phyloP scores from a whole-genome alignment of 2,888 invertebrate genomes.

The Eurois occulta region DNA sequence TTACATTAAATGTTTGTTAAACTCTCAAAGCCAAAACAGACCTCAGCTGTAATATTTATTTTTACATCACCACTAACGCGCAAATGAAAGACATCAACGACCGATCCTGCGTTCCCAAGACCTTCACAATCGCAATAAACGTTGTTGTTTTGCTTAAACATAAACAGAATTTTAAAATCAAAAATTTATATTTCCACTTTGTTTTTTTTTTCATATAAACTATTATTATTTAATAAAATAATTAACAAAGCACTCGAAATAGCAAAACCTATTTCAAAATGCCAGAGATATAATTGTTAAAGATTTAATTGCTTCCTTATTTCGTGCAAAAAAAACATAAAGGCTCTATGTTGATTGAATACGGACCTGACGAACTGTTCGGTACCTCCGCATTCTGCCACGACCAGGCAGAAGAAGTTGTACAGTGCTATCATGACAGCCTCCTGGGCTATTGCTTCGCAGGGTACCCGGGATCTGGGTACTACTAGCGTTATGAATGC shows the following conservation, averaged over 20 bases:
- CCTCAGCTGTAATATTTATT: neutral
- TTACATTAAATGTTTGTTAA: neutral
- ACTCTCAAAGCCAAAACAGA: neutral
- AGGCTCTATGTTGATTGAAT: conserved; percentile 30
- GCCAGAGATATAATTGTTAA: conserved; percentile 56
- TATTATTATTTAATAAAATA: conserved; percentile 28
- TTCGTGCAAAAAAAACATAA: conserved; percentile 47
- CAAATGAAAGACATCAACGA: conserved; percentile 28
- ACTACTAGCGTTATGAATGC: conserved; percentile 91
- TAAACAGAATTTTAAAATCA: neutral
- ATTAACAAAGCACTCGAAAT: conserved; percentile 41
- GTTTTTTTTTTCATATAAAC: conserved; percentile 8
- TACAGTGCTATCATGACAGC: conserved; percentile 93
- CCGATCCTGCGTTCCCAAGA: neutral
- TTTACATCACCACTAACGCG: neutral
- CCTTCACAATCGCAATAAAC: neutral
- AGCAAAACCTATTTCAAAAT: conserved; percentile 47
- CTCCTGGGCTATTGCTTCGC: conserved; percentile 93
- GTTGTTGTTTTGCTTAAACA: neutral
- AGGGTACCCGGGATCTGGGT: conserved; percentile 92
- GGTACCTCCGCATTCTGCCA: conserved; percentile 92
- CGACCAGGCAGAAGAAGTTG: conserved; percentile 92
- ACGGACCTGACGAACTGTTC: conserved; percentile 89
- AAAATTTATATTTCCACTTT: conserved; percentile 10
- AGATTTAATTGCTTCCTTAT: conserved; percentile 60